These are phyloP conservation scores for Cyrtorhinus lividipennis DNA, from an alignment of 1,140 invertebrate genomes.

Conservation along the genomic window DNA sequence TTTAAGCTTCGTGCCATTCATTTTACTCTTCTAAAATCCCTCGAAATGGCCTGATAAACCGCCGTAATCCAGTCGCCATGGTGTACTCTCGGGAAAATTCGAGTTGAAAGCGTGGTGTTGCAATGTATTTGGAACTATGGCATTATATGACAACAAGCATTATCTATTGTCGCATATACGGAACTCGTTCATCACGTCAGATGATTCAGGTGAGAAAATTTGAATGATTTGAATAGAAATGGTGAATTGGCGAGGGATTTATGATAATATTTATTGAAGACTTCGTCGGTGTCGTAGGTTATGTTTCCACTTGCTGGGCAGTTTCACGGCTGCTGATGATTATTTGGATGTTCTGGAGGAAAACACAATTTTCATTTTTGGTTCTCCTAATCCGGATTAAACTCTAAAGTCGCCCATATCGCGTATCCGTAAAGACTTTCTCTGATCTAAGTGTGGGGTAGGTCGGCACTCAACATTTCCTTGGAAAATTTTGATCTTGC, in stretches of 20 bases:
- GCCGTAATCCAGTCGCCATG: neutral
- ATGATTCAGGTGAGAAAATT: constrained; percentile 63
- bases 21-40: neutral
- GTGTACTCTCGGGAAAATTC: neutral
- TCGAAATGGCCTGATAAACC: neutral
- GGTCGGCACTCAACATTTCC: too few relatives aligned
- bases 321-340: too few relatives aligned
- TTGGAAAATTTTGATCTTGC: too few relatives aligned
- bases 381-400: too few relatives aligned
- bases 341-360: too few relatives aligned
- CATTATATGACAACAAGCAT: constrained; percentile 79
- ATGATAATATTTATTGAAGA: too few relatives aligned
- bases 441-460: too few relatives aligned
- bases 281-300: neutral
- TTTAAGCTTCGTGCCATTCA: neutral
- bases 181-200: constrained; percentile 88
- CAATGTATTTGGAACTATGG: constrained; percentile 44
- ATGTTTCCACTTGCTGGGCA: neutral
- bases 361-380: too few relatives aligned
- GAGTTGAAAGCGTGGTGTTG: constrained; percentile 21
- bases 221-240: neutral
- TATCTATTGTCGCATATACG: constrained; percentile 85
- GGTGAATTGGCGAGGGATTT: neutral
- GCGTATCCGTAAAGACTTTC: too few relatives aligned
- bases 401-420: too few relatives aligned